phyloP scores from a whole-genome alignment of 2,797 vertebrate species.

The Poecilia velifera region DNA sequence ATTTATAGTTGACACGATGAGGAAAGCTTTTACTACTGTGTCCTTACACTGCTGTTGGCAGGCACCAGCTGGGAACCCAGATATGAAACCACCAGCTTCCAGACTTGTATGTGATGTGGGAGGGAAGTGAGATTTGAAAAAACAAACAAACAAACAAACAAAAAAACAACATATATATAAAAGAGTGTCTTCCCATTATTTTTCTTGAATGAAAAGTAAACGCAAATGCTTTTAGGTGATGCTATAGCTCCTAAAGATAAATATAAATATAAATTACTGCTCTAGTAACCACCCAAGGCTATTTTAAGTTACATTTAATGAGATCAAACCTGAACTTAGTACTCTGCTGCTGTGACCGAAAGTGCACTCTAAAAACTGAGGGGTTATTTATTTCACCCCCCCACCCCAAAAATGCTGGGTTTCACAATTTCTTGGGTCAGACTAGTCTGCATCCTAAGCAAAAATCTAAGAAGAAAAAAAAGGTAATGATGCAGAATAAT shows the following conservation, averaged over 20 bases:
- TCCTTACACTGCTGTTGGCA: not conserved
- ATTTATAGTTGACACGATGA: constrained; percentile 67
- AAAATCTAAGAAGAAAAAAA: not conserved
- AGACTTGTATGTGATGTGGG: not conserved
- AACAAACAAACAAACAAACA: not conserved
- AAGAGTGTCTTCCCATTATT: not conserved
- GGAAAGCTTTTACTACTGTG: constrained; percentile 63
- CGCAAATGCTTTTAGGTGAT: not conserved
- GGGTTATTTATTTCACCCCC: not conserved
- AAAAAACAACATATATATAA: not conserved
- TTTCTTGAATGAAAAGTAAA: not conserved
- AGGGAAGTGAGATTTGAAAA: not conserved
- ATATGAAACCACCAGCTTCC: not conserved
- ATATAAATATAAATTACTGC: not conserved
- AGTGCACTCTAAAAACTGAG: not conserved
- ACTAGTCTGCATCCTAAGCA: not conserved
- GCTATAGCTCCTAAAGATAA: not conserved
- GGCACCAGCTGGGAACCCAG: constrained; percentile 1
- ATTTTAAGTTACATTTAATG: not conserved
- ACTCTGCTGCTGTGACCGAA: not conserved
- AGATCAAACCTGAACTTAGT: not conserved
- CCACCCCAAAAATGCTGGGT: not conserved
- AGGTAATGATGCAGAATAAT: not conserved
- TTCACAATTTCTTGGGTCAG: not conserved
- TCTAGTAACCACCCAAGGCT: not conserved